phyloP scores from a whole-genome alignment of 2,888 invertebrate species.

The Chrysotoxum bicinctum region DNA sequence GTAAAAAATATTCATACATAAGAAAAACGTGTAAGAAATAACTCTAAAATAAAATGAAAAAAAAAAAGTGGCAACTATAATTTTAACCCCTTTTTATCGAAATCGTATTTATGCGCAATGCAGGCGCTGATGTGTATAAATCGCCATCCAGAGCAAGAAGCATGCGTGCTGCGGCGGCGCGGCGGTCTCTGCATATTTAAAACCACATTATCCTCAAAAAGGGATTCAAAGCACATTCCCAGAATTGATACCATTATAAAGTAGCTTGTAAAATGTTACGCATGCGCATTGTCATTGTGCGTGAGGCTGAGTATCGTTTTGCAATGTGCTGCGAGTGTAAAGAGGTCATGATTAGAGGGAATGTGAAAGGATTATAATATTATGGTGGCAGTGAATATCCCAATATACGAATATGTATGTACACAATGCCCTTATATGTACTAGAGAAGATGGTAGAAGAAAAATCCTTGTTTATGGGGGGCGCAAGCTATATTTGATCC shows the following conservation, averaged over 20 bases:
- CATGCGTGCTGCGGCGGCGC: slow-evolving; percentile 47
- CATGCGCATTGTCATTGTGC: slow-evolving; percentile 40
- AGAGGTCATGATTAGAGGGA: slow-evolving; percentile 59
- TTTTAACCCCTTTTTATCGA: slow-evolving; percentile 41
- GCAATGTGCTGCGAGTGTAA: background rate
- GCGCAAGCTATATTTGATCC: slow-evolving; percentile 31
- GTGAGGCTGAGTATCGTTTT: slow-evolving; percentile 33
- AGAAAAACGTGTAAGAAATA: background rate
- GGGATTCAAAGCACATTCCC: slow-evolving; percentile 68
- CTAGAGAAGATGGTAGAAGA: background rate
- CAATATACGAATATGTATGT: too few species aligned
- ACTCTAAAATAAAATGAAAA: background rate
- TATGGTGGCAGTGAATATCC: slow-evolving; percentile 42
- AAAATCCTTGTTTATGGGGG: slow-evolving; percentile 36
- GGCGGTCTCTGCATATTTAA: slow-evolving; percentile 58
- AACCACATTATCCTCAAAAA: slow-evolving; percentile 68
- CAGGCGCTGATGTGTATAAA: slow-evolving; percentile 52
- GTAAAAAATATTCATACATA: too few species aligned
- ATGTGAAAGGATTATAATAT: slow-evolving; percentile 54
- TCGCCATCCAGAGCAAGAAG: slow-evolving; percentile 23
- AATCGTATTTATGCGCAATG: slow-evolving; percentile 22
- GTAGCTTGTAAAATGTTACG: slow-evolving; percentile 54
- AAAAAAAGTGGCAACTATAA: background rate
- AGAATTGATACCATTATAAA: slow-evolving; percentile 67
- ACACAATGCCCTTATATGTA: too few species aligned